phyloP scores from a whole-genome alignment of 2,113 vertebrate species.

The Melanerpes aurifrons region DNA sequence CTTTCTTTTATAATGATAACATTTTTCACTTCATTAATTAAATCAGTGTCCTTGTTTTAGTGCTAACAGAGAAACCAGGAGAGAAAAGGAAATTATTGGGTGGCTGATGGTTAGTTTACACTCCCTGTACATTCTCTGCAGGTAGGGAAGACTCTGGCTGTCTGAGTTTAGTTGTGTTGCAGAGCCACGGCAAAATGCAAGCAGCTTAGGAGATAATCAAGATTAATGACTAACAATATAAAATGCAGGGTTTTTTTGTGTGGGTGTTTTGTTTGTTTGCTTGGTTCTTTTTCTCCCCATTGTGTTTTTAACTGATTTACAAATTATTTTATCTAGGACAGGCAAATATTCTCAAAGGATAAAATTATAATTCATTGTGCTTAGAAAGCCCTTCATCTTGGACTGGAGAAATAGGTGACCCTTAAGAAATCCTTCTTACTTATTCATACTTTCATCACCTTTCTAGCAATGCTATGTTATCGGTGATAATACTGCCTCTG shows the following conservation, averaged over 20 bases:
- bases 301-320: background rate
- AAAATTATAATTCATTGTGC: background rate
- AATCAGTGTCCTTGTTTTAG: background rate
- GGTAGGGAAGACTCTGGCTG: background rate
- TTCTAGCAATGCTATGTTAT: background rate
- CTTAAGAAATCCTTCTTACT: background rate
- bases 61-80: background rate
- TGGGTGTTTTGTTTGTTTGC: background rate
- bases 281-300: background rate
- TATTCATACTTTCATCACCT: background rate
- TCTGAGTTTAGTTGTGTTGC: background rate
- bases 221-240: background rate
- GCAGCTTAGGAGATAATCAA: background rate
- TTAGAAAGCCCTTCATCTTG: background rate
- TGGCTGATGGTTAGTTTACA: background rate
- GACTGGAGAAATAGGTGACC: background rate
- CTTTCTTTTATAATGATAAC: background rate
- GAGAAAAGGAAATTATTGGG: fast-evolving
- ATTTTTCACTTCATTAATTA: background rate
- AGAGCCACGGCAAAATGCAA: background rate
- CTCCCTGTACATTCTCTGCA: background rate
- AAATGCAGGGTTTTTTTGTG: background rate
- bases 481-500: background rate
- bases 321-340: background rate
- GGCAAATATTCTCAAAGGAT: background rate